Conservation (phyloP, 92 coral and sea anemone genomes). For the Palythoa grandis region DNA sequence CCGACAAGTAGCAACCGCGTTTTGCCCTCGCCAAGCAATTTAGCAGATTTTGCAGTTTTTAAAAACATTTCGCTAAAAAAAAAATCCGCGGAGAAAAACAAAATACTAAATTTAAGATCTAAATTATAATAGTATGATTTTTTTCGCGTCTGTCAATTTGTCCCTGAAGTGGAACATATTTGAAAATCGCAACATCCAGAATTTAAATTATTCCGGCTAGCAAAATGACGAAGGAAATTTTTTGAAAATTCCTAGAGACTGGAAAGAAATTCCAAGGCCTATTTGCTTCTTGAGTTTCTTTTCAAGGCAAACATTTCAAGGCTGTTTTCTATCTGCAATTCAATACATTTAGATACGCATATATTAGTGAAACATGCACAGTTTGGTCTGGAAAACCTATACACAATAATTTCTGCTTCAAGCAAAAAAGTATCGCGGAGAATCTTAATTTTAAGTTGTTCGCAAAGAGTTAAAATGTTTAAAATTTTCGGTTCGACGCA, state of each 20-base stretch:
- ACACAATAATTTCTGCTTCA: neutral
- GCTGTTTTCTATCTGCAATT: neutral
- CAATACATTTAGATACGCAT: constrained; percentile 26
- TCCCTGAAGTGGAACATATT: neutral
- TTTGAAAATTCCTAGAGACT: neutral
- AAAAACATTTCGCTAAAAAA: neutral
- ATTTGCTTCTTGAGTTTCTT: neutral
- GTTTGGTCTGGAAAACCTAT: neutral
- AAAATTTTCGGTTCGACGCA: neutral
- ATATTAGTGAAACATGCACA: constrained; percentile 6
- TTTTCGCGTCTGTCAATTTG: neutral
- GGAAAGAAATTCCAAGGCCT: neutral
- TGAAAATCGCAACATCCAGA: neutral
- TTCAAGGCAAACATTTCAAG: neutral
- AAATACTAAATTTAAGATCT: neutral
- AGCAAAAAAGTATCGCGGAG: no score
- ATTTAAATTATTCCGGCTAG: neutral
- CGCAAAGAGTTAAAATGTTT: neutral
- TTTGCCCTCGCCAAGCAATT: neutral
- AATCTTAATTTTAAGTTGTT: neutral
- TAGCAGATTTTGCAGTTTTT: neutral
- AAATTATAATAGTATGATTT: neutral
- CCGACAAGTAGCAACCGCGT: constrained; percentile 4
- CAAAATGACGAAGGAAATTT: neutral
- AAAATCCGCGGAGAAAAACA: neutral